phyloP scores from a whole-genome alignment of 2,797 vertebrate genomes.

The Serranus cabrilla region DNA sequence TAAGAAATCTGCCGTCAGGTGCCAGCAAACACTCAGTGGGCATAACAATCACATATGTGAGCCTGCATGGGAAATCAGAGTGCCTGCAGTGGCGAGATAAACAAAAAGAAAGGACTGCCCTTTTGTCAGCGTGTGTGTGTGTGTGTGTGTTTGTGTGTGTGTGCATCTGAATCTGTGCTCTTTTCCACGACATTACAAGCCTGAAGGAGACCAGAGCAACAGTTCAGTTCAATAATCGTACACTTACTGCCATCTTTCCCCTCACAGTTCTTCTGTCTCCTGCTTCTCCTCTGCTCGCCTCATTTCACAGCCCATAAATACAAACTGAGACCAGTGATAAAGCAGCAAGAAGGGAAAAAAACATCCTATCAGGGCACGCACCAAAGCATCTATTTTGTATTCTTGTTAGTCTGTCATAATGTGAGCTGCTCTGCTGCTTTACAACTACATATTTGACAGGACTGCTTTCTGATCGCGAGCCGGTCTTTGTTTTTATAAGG shows the following conservation, averaged over 20 bases:
- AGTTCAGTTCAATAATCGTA: slow-evolving; percentile 60
- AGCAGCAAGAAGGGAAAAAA: slow-evolving; percentile 10
- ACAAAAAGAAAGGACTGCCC: slow-evolving; percentile 47
- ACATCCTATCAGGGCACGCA: slow-evolving; percentile 15
- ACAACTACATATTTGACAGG: slow-evolving; percentile 15
- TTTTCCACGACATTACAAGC: slow-evolving; percentile 50
- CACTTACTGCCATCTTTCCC: slow-evolving; percentile 44
- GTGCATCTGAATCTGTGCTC: slow-evolving; percentile 26
- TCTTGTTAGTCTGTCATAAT: slow-evolving; percentile 16
- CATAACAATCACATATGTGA: slow-evolving; percentile 60
- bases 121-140: slow-evolving; percentile 42
- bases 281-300: slow-evolving; percentile 42
- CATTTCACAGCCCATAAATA: slow-evolving; percentile 63
- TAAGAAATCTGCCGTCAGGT: slow-evolving; percentile 45
- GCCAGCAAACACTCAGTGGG: slow-evolving; percentile 46
- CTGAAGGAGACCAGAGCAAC: slow-evolving; percentile 44
- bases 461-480: neutral
- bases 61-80: slow-evolving; percentile 65
- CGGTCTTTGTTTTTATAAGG: neutral
- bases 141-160: slow-evolving; percentile 18
- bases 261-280: slow-evolving; percentile 27
- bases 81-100: slow-evolving; percentile 75
- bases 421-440: slow-evolving; percentile 5
- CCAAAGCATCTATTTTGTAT: slow-evolving; percentile 12
- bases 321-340: slow-evolving; percentile 35